Evolutionary conservation across 2,113 vertebrate genomes (phyloP).

Genomic region (Anguilla rostrata): DNA sequence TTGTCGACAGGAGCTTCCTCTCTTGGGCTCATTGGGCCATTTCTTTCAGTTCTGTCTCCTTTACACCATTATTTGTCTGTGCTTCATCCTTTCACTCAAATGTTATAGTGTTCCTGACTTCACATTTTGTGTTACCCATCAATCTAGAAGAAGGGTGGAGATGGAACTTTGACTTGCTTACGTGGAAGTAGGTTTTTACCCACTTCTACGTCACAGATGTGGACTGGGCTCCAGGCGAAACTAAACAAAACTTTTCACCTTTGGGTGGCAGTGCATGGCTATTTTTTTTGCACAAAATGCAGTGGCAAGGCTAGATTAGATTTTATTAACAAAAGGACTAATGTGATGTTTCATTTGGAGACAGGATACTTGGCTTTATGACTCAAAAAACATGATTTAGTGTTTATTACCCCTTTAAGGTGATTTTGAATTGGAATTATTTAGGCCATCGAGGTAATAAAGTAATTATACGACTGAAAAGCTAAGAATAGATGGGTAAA

Average conservation of each 20-base stretch:
- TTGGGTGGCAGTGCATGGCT: no score
- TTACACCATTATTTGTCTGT: neutral
- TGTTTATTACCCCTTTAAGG: neutral
- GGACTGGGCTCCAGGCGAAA: no score
- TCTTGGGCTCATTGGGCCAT: slow-evolving; percentile 20
- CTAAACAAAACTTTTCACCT: no score
- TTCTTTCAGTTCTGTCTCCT: neutral
- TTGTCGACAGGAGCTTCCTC: slow-evolving; percentile 36
- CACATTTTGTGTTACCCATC: no score
- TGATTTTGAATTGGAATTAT: neutral
- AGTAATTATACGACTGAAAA: neutral
- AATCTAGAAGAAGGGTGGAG: no score
- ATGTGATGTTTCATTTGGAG: neutral
- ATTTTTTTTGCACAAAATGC: no score
- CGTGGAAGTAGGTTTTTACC: no score
- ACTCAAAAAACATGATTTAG: no score
- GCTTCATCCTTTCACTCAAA: slow-evolving; percentile 9
- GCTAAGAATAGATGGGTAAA: neutral
- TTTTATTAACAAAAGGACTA: neutral
- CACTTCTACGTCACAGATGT: no score
- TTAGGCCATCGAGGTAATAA: neutral
- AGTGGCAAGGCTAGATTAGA: no score
- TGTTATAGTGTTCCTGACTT: slow-evolving; percentile 40
- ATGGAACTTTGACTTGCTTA: no score
- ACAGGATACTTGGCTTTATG: neutral